phyloP scores from a whole-genome alignment of 1,140 invertebrate genomes.

The Centruroides sculpturatus region DNA sequence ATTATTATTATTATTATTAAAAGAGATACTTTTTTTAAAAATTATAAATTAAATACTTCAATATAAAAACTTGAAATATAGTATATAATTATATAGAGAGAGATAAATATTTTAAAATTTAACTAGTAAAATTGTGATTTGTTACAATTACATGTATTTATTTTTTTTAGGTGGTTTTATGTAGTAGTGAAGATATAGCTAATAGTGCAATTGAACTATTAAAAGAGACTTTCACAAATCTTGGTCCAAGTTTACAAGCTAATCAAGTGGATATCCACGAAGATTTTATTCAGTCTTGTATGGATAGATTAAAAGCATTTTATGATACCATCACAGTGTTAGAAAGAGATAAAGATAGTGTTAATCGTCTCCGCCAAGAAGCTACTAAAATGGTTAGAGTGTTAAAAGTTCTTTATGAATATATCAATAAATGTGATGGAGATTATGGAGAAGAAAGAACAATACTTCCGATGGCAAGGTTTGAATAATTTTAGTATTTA shows the following conservation, averaged over 20 bases:
- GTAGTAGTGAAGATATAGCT: conserved; percentile 80
- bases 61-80: too few relatives aligned
- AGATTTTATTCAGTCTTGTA: conserved; percentile 75
- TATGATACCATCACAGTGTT: conserved; percentile 42
- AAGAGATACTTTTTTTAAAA: too few relatives aligned
- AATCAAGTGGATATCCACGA: conserved; percentile 68
- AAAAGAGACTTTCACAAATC: conserved; percentile 84
- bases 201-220: conserved; percentile 77
- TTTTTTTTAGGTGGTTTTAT: conserved; percentile 55
- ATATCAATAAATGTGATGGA: conserved; percentile 88
- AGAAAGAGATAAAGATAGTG: conserved; percentile 37
- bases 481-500: conserved; percentile 6
- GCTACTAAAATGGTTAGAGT: conserved; percentile 85
- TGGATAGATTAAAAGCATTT: conserved; percentile 70
- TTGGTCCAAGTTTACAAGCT: conserved; percentile 67
- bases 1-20: too few relatives aligned
- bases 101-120: too few relatives aligned
- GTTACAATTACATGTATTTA: background rate
- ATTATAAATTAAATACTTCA: too few relatives aligned
- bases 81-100: too few relatives aligned
- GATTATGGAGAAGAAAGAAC: conserved; percentile 78
- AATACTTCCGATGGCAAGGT: conserved; percentile 73
- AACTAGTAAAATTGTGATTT: background rate
- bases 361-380: conserved; percentile 46
- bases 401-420: conserved; percentile 85